Percentiles rank a stretch among this genome's conserved stretches.
Evolutionary conservation across 2,113 vertebrate species (phyloP).

Genomic region (Kobus ellipsiprymnus): DNA sequence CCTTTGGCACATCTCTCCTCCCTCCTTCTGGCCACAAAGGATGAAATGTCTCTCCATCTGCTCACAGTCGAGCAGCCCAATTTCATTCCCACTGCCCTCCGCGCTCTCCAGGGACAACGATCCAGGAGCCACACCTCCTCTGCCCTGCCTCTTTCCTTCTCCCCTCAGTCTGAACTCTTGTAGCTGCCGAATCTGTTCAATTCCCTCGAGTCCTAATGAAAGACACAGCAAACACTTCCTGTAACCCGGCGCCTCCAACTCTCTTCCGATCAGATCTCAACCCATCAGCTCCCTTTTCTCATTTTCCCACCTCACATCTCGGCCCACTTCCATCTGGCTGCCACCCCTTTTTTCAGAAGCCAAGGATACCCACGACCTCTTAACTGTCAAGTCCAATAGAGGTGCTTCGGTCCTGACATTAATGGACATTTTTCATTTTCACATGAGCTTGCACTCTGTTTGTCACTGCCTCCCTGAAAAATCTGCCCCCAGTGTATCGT

Average conservation of each 20-base stretch:
- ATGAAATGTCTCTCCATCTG: not conserved
- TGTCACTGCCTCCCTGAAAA: not conserved
- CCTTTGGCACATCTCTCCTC: not conserved
- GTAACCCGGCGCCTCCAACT: not conserved
- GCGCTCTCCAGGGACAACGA: rapidly evolving
- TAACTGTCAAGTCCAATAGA: not conserved
- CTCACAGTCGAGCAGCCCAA: not conserved
- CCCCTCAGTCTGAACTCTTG: no score
- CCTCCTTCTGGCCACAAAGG: not conserved
- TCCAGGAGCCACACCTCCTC: not conserved
- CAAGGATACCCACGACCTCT: not conserved
- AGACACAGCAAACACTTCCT: not conserved
- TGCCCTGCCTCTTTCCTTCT: no score
- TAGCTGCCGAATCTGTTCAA: no score
- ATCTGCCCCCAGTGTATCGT: not conserved
- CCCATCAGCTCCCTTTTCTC: not conserved
- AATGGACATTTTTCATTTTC: not conserved
- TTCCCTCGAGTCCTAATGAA: not conserved
- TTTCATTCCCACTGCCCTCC: not conserved
- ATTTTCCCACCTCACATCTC: not conserved
- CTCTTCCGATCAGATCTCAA: not conserved
- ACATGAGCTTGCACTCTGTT: not conserved
- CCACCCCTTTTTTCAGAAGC: not conserved
- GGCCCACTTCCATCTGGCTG: not conserved
- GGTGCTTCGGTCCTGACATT: not conserved